Base-by-base conservation (phyloP, 2,888 invertebrate species). In the Labia minor region DNA sequence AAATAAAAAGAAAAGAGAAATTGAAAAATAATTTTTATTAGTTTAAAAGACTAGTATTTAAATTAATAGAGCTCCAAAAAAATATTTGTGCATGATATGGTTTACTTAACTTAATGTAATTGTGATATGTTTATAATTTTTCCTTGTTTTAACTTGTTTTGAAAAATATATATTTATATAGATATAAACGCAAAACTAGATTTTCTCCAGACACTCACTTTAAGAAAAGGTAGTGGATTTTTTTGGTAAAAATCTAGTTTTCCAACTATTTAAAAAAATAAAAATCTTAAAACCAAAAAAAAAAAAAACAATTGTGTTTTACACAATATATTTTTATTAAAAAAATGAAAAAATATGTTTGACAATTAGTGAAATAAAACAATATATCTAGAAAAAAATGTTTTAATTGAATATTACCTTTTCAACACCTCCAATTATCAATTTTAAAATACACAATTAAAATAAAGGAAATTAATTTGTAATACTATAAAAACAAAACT, bases 161-260 rank as follows among this genome's bases (percentile, higher is more conserved):
- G 37, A 18, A 61, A 62, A 63, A 62, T 37, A 19, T 21, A 16
- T 64, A 61, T 64, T n/a, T 64, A 66, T 20, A 21, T 33, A 61
- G 37, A 37, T 65, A 62, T 37, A 64, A 61, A 11, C 61, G 65
- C 19, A 65, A 69, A 69, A 67, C 67, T 67, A 69, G 69, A 67
- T 69, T 65, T 67, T 66, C 61, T 18, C 66, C 66, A 33, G 63
- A 67, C 69, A 69, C 69, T 69, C 69, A 69, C 67, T 65, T 64
- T 67, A 14, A 69, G 69, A 62, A 69, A 66, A 67, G 65, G 67
- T 69, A 69, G 69, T 69, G 69, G 66, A 69, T 69, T 69, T 69
- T n/a, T 66, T 69, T 66, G 66, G 64, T 49, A 61, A 37, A 69
- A 66, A 67, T 65, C 67, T 67, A 64, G 66, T 67, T 69, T 69